Percentiles rank a stretch among this genome's conserved stretches.
These are phyloP conservation scores for Engystomops pustulosus DNA, from an alignment of 2,113 vertebrate species.

Conservation along the genomic window DNA sequence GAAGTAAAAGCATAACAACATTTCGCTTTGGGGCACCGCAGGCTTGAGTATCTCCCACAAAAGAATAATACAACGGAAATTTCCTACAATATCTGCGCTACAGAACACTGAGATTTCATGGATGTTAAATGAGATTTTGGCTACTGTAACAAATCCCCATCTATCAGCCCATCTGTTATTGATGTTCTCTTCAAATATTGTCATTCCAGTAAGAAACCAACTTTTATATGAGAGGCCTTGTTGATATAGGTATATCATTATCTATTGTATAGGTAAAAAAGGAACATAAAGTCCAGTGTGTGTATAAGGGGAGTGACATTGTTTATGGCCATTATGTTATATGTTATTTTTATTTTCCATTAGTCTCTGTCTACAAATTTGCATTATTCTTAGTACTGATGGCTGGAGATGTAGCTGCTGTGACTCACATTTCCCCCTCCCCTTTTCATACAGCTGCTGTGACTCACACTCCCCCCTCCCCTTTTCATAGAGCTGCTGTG, in stretches of 20 bases:
- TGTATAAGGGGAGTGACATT: too few relatives aligned
- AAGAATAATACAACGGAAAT: conserved; percentile 30
- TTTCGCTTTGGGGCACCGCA: conserved; percentile 40
- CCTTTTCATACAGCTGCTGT: too few relatives aligned
- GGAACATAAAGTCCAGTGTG: too few relatives aligned
- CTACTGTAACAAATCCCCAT: conserved; percentile 43
- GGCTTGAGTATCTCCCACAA: background rate
- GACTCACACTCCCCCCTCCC: too few relatives aligned
- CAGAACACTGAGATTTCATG: background rate
- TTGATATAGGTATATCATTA: background rate
- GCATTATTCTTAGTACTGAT: too few relatives aligned
- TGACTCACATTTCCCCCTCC: too few relatives aligned
- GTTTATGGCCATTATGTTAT: too few relatives aligned
- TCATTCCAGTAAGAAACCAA: background rate
- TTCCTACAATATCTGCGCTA: conserved; percentile 27
- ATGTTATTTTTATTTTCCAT: too few relatives aligned
- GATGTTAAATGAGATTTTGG: conserved; percentile 12
- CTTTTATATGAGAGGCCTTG: background rate
- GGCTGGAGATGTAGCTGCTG: too few relatives aligned
- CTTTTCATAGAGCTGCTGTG: too few relatives aligned
- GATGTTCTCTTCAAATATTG: conserved; percentile 10
- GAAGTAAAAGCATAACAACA: conserved; percentile 22
- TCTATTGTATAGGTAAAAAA: too few relatives aligned
- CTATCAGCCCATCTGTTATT: conserved; percentile 8
- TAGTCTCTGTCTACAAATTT: too few relatives aligned